Conservation (phyloP, 2,888 invertebrate species). For the Chrysolina oricalcia region DNA sequence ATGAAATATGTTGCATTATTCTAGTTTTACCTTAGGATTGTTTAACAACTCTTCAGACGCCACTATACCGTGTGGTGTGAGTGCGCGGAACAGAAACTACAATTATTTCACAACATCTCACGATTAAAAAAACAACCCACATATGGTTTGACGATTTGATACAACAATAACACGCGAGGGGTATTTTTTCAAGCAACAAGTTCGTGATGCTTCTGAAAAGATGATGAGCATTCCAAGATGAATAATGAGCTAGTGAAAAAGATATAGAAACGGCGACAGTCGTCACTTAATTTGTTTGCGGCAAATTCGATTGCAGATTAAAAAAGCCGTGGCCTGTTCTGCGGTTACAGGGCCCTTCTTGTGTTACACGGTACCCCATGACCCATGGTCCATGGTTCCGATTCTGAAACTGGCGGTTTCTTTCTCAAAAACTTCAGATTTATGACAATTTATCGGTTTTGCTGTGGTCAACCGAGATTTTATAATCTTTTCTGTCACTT, state of each 20-base stretch:
- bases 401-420: background rate
- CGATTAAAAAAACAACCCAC: constrained; percentile 10
- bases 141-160: constrained; percentile 20
- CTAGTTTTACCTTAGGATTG: constrained; percentile 5
- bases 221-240: background rate
- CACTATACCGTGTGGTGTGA: background rate
- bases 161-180: constrained; percentile 9
- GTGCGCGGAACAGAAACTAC: background rate
- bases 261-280: background rate
- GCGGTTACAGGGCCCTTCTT: constrained; percentile 7
- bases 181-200: constrained; percentile 22
- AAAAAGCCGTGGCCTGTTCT: constrained; percentile 9
- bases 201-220: background rate
- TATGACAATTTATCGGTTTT: too few relatives aligned
- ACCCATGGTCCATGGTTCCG: background rate
- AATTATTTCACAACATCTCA: background rate
- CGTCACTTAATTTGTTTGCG: constrained; percentile 1
- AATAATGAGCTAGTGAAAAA: background rate
- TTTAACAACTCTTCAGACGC: background rate
- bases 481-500: too few relatives aligned
- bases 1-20: constrained; percentile 1
- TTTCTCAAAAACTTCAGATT: background rate
- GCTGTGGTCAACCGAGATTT: too few relatives aligned
- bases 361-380: constrained; percentile 16
- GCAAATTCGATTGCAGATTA: constrained; percentile 13